Evolutionary conservation across 2,113 vertebrate genomes (phyloP).

Genomic region (Oceanites oceanicus): DNA sequence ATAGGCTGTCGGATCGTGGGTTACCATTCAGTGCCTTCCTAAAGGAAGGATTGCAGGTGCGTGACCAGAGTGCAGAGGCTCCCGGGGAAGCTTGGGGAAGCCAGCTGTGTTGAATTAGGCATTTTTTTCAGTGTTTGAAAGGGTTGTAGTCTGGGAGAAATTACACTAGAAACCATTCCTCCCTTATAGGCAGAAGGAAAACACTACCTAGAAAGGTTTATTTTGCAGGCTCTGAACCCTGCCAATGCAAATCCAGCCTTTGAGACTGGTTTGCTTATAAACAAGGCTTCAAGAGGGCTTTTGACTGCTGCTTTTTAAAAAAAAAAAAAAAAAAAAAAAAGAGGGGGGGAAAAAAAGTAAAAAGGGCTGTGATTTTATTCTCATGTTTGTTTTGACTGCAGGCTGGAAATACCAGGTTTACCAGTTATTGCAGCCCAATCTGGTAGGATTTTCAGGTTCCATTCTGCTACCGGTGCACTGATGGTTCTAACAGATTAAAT

Average conservation of each 20-base stretch:
- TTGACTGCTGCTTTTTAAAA: constrained; percentile 2
- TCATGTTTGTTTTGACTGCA: constrained; percentile 45
- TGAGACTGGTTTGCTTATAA: constrained; percentile 41
- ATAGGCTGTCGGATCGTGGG: neutral
- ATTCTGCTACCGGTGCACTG: neutral
- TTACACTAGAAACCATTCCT: neutral
- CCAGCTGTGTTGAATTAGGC: constrained; percentile 51
- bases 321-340: neutral
- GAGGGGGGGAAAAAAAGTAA: fast-evolving
- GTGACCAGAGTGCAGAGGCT: neutral
- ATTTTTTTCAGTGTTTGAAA: constrained; percentile 27
- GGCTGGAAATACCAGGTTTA: constrained; percentile 54
- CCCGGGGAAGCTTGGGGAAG: neutral
- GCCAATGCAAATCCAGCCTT: constrained; percentile 55
- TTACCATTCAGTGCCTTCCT: neutral
- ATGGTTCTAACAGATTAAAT: neutral
- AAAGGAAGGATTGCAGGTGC: constrained; percentile 26
- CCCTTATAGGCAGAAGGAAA: constrained; percentile 46
- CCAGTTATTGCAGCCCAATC: constrained; percentile 17
- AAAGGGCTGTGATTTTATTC: neutral
- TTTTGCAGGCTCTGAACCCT: constrained; percentile 39
- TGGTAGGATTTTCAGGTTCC: constrained; percentile 43
- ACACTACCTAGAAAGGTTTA: constrained; percentile 61
- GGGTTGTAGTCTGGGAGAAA: neutral
- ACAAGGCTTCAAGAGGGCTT: constrained; percentile 47